Conservation (phyloP, 2,888 invertebrate genomes). For the Omphaloscelis lunosa region DNA sequence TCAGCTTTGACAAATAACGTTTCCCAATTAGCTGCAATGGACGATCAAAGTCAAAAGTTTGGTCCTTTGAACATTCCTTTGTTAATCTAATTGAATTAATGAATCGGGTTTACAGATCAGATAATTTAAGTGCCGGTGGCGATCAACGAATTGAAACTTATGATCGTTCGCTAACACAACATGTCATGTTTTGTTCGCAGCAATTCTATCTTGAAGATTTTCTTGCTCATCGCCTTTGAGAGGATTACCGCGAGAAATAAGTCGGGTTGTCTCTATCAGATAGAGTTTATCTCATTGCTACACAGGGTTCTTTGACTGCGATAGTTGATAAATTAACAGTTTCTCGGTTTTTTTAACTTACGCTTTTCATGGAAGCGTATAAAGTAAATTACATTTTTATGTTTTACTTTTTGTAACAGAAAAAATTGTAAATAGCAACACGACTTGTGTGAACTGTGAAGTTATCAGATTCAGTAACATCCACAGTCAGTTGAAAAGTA, state of each 20-base stretch:
- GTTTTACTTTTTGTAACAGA: slow-evolving; percentile 1
- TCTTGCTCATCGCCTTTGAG: slow-evolving; percentile 53
- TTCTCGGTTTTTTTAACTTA: slow-evolving; percentile 14
- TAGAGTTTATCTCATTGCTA: slow-evolving; percentile 59
- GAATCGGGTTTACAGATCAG: slow-evolving; percentile 67
- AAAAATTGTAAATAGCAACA: not conserved
- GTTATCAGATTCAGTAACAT: slow-evolving; percentile 52
- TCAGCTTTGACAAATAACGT: slow-evolving; percentile 71
- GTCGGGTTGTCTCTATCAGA: slow-evolving; percentile 53
- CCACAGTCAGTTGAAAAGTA: slow-evolving; percentile 56
- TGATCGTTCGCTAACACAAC: slow-evolving; percentile 39
- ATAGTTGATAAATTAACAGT: slow-evolving; percentile 55
- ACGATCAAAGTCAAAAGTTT: slow-evolving; percentile 70
- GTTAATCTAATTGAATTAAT: slow-evolving; percentile 70
- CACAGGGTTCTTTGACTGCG: slow-evolving; percentile 52
- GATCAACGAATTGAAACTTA: slow-evolving; percentile 64
- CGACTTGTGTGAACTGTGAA: slow-evolving; percentile 11
- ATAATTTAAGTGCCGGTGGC: slow-evolving; percentile 65
- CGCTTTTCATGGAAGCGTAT: slow-evolving; percentile 15
- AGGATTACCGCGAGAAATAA: slow-evolving; percentile 57
- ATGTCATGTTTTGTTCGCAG: slow-evolving; percentile 22
- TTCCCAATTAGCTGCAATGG: slow-evolving; percentile 70
- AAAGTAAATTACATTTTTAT: slow-evolving; percentile 31
- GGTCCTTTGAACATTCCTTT: slow-evolving; percentile 69
- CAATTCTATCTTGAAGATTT: slow-evolving; percentile 44